Percentiles rank a stretch among this genome's conserved stretches.
Conservation (phyloP, 37 sponge, comb jelly and placozoan genomes). For the Theonella swinhoei region DNA sequence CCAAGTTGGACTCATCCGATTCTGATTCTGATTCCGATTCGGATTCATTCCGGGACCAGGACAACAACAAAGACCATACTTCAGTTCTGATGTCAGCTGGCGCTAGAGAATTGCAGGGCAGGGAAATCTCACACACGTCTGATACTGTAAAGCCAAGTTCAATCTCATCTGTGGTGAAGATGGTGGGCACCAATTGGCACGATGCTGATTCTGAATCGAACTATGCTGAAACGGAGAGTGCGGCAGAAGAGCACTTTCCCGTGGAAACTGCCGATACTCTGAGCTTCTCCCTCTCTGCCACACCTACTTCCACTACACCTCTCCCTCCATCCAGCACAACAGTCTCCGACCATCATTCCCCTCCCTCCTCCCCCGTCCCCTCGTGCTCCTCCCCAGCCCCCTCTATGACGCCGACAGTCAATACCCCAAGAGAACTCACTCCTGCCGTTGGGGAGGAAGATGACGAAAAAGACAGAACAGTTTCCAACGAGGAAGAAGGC, state of each 20-base stretch:
- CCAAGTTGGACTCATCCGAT: slow-evolving; percentile 31
- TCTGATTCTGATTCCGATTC: slow-evolving; percentile 13
- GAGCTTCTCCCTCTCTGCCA: slow-evolving; percentile 1
- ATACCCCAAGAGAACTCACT: not conserved
- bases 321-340: slow-evolving; percentile 1
- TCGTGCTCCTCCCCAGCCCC: not conserved
- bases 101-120: not conserved
- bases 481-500: not conserved
- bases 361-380: not conserved
- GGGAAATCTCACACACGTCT: not conserved
- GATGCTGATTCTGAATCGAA: slow-evolving; percentile 40
- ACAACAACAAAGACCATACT: not conserved
- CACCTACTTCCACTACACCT: not conserved
- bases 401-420: no score
- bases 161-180: not conserved
- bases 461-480: not conserved
- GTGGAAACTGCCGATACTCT: not conserved
- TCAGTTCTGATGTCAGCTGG: not conserved
- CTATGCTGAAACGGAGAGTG: slow-evolving; percentile 19
- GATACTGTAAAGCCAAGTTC: not conserved
- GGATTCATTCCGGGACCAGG: not conserved
- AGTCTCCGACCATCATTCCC: not conserved
- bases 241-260: not conserved
- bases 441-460: not conserved
- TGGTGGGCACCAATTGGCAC: not conserved